Evolutionary conservation across 1,140 invertebrate genomes (phyloP).

Genomic region (Drosophila novamexicana): DNA sequence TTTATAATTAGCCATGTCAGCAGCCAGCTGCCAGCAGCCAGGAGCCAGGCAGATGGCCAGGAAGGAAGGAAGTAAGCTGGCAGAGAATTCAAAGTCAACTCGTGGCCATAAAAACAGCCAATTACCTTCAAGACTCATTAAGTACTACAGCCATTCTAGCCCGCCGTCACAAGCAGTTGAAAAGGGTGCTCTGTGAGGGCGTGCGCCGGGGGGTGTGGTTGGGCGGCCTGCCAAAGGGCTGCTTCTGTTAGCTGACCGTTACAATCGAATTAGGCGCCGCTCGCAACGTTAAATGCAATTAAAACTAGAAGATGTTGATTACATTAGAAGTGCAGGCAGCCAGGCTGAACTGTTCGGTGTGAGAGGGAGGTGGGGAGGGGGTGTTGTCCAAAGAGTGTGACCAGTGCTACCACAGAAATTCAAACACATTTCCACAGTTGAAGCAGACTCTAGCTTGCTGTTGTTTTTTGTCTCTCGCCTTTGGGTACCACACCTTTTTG

Average conservation of each 20-base stretch:
- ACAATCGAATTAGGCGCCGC: slow-evolving; percentile 78
- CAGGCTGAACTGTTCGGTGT: slow-evolving; percentile 34
- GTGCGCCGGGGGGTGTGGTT: not conserved
- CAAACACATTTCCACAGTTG: slow-evolving; percentile 38
- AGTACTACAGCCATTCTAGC: slow-evolving; percentile 63
- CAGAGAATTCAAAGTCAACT: slow-evolving; percentile 70
- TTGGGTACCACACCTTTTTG: slow-evolving; percentile 24
- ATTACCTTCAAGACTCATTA: slow-evolving; percentile 81
- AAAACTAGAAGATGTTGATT: slow-evolving; percentile 81
- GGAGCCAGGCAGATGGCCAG: not conserved
- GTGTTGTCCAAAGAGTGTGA: not conserved
- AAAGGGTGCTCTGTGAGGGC: not conserved
- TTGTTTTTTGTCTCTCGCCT: slow-evolving; percentile 24
- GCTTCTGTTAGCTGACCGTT: slow-evolving; percentile 69
- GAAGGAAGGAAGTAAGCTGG: slow-evolving; percentile 48
- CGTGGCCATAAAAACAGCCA: slow-evolving; percentile 74
- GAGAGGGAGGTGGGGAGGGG: not conserved
- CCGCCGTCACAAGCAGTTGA: slow-evolving; percentile 4
- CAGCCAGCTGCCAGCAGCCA: slow-evolving; percentile 10
- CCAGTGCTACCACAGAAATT: slow-evolving; percentile 39
- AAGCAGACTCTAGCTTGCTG: slow-evolving; percentile 20
- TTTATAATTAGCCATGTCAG: slow-evolving; percentile 69
- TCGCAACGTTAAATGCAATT: slow-evolving; percentile 80
- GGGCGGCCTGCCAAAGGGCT: slow-evolving; percentile 43
- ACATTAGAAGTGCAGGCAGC: slow-evolving; percentile 75